Evolutionary conservation across 2,113 vertebrate species (phyloP), one percentile per base, ranked within the genome.

Genomic region (Gadus macrocephalus): DNA sequence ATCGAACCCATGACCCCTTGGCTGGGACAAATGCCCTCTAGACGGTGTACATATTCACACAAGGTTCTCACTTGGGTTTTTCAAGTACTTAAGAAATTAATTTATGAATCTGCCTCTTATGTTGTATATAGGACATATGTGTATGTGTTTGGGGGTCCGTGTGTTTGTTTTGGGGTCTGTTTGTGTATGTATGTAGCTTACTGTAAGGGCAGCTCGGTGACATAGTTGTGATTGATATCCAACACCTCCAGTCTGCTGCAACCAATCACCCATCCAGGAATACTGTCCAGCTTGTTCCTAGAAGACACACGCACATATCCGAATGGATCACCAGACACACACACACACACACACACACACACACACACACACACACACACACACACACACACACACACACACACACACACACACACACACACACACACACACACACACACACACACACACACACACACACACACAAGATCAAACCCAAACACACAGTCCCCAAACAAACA

Each of bases 251-350:
- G 89, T 70, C 92, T 93, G 82, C 83, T 91, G 89, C 94, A 94
- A 72, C 97, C 94, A 86, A 93, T 94, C 58, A 96, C 85, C 95
- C 97, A 98, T 56, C 95, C 93, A 15, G 96, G 96, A 66, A 98
- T 86, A 62, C 69, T 90, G 81, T 90, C 92, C 83, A 98, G 85
- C 76, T 85, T 83, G 91, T 99, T 99, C 90, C 97, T 99, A 71
- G 15, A 70, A 70, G 7, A 76, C 19, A 9, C 60, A 25, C 60
- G 3, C 60, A 61, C 60, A 22, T 15, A 59, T 12, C 14, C 31
- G 4, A 35, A 35, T 35, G 31, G 31, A 35, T 35, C 31, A 35
- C 31, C 56, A 59, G 0, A 25, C 60, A 61, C 60, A 22, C 60
- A 61, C 60, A 61, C 60, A 61, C 60, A 25, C 60, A 20, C 60